These are phyloP conservation scores for Chelonia mydas DNA, from an alignment of 2,797 vertebrate genomes.

Conservation along the genomic window DNA sequence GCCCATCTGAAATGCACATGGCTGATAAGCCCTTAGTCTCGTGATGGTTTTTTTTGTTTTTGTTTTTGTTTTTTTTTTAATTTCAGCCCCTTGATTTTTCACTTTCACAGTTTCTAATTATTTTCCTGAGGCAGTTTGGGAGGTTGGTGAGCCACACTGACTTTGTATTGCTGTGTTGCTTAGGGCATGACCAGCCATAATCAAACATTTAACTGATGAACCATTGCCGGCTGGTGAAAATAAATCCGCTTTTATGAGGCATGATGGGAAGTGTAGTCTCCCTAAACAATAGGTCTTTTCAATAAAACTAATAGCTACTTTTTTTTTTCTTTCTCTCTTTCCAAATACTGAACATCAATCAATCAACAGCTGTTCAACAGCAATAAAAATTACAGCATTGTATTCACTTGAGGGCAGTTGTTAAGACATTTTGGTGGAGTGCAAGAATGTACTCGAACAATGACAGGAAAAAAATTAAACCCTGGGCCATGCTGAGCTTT, in stretches of 20 bases:
- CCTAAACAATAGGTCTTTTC: background rate
- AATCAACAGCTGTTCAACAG: background rate
- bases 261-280: background rate
- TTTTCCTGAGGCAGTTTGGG: conserved; percentile 32
- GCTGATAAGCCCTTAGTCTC: conserved; percentile 37
- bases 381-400: background rate
- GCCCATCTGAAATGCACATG: background rate
- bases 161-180: background rate
- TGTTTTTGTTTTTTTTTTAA: background rate
- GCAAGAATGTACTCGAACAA: background rate
- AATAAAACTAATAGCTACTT: background rate
- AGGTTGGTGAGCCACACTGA: conserved; percentile 30
- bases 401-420: conserved; percentile 3
- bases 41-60: conserved; percentile 20
- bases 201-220: background rate
- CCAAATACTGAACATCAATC: background rate
- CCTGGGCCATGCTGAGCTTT: background rate
- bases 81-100: conserved; percentile 74
- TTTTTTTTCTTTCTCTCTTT: background rate
- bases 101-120: conserved; percentile 22
- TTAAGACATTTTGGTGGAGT: conserved; percentile 3
- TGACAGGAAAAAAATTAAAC: conserved; percentile 5
- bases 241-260: background rate
- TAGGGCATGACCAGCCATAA: background rate
- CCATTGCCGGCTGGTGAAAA: conserved; percentile 27